These are phyloP conservation scores for Chloroclysta siterata DNA, from an alignment of 2,888 invertebrate species.

Conservation along the genomic window DNA sequence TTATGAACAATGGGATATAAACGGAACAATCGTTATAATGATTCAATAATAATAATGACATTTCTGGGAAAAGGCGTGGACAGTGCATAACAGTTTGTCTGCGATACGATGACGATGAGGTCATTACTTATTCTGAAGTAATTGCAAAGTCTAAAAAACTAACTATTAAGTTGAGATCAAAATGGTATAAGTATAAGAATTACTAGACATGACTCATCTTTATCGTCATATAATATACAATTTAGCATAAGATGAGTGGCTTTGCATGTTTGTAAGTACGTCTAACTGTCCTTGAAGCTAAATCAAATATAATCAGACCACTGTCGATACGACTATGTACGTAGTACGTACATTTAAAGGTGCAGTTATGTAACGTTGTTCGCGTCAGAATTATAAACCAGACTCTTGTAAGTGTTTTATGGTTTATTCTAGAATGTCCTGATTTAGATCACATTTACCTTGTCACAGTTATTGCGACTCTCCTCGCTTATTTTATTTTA, in stretches of 20 bases:
- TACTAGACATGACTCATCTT: too few relatives aligned
- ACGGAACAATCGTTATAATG: constrained; percentile 22
- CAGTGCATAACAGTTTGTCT: constrained; percentile 16
- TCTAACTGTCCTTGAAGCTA: constrained; percentile 11
- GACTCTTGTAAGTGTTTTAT: constrained; percentile 4
- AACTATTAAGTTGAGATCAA: too few relatives aligned
- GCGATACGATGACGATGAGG: constrained; percentile 21
- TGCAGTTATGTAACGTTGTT: constrained; percentile 12
- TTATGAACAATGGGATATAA: constrained; percentile 24
- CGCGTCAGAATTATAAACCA: constrained; percentile 12
- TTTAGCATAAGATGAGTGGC: background rate
- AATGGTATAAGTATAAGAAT: too few relatives aligned
- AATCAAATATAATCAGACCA: constrained; percentile 13
- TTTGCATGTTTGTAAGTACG: background rate
- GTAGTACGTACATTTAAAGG: background rate
- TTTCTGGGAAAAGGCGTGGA: constrained; percentile 27
- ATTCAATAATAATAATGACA: constrained; percentile 23
- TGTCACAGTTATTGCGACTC: constrained; percentile 8
- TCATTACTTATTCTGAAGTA: constrained; percentile 15
- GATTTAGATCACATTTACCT: background rate
- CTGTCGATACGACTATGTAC: constrained; percentile 14
- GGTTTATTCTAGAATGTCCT: constrained; percentile 22
- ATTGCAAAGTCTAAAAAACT: too few relatives aligned
- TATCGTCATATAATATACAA: too few relatives aligned
- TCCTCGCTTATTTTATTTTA: constrained; percentile 1